phyloP scores from a whole-genome alignment of 2,113 vertebrate species.

The Cygnus atratus region DNA sequence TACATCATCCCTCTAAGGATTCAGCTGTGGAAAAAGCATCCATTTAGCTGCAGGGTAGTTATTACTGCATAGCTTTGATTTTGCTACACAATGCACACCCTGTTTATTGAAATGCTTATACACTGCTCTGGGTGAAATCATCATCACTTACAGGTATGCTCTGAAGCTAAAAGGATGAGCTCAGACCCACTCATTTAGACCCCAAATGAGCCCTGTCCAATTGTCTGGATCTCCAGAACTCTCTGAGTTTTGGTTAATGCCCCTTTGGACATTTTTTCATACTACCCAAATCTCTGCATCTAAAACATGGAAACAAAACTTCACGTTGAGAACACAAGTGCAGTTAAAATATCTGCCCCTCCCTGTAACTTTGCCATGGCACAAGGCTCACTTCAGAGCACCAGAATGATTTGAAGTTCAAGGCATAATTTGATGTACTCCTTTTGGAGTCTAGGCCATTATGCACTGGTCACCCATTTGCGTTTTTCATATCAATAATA shows the following conservation, averaged over 20 bases:
- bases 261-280: background rate
- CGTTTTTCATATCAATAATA: background rate
- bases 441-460: background rate
- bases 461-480: background rate
- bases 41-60: constrained; percentile 53
- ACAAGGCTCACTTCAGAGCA: background rate
- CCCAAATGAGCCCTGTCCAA: background rate
- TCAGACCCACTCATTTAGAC: background rate
- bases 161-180: constrained; percentile 4
- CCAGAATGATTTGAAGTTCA: background rate
- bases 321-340: background rate
- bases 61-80: constrained; percentile 61
- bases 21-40: constrained; percentile 61
- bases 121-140: background rate
- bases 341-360: background rate
- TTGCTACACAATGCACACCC: background rate
- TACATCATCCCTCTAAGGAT: constrained; percentile 61
- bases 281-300: background rate
- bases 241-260: background rate
- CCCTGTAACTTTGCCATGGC: background rate
- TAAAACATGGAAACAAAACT: background rate
- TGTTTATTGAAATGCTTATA: constrained; percentile 52
- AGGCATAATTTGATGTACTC: background rate
- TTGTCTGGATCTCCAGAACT: background rate
- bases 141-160: background rate